phyloP scores from a whole-genome alignment of 64 coral and sea anemone species.

The Stylophora pistillata region DNA sequence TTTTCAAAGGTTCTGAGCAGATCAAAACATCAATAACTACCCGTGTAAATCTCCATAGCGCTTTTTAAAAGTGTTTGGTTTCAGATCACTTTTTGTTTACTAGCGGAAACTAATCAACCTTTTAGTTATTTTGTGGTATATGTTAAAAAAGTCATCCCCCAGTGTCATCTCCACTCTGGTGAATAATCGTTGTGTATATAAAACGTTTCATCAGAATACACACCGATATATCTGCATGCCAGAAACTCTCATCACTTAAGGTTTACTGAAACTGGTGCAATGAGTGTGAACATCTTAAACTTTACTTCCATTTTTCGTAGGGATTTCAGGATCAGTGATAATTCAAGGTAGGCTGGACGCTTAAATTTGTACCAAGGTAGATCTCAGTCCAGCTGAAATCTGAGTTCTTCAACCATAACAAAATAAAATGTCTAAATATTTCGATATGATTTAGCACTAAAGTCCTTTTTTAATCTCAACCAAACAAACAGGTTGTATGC shows the following conservation, averaged over 20 bases:
- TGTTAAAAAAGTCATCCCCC: too few relatives aligned
- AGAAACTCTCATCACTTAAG: background rate
- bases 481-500: constrained; percentile 45
- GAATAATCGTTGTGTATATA: too few relatives aligned
- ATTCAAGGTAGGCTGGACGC: background rate
- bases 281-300: background rate
- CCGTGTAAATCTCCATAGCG: too few relatives aligned
- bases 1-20: too few relatives aligned
- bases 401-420: background rate
- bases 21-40: too few relatives aligned
- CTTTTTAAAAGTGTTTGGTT: too few relatives aligned
- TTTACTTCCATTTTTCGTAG: background rate
- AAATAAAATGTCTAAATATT: background rate
- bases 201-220: too few relatives aligned
- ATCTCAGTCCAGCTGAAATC: background rate
- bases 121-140: too few relatives aligned
- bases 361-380: background rate
- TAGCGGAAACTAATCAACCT: too few relatives aligned
- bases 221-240: too few relatives aligned
- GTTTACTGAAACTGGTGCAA: background rate
- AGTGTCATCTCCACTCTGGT: too few relatives aligned
- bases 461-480: background rate
- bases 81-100: too few relatives aligned
- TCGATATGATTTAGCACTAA: background rate
- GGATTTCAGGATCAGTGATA: background rate